A percentile compares a stretch with the other conserved stretches of the same genome.
These are phyloP conservation scores for Coturnix japonica DNA, from an alignment of 2,113 vertebrate genomes.

Conservation along the genomic window DNA sequence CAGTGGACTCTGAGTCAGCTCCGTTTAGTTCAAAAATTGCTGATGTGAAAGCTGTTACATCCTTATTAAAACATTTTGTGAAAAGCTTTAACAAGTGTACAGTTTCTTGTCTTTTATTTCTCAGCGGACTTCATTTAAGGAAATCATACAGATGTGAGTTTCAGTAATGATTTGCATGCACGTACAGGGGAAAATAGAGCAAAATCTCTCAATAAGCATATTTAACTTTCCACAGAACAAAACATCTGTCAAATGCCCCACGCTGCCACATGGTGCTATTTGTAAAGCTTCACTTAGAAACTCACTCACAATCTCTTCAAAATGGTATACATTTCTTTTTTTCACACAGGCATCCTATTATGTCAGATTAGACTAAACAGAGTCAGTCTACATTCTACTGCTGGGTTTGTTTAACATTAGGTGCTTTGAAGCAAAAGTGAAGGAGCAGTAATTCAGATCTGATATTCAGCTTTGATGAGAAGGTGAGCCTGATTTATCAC, in stretches of 20 bases:
- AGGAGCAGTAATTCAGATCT: not conserved
- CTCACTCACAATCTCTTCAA: conserved; percentile 5
- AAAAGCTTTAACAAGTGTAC: conserved; percentile 50
- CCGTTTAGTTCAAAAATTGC: conserved; percentile 45
- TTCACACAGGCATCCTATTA: not conserved
- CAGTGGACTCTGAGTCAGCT: conserved; percentile 25
- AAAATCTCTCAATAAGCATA: not conserved
- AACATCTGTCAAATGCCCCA: conserved; percentile 34
- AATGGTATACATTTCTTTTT: conserved; percentile 21
- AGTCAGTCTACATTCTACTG: conserved; percentile 7
- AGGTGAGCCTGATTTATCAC: not conserved
- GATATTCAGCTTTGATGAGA: not conserved
- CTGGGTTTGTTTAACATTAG: not conserved
- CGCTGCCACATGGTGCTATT: not conserved
- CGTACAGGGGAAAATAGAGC: not conserved
- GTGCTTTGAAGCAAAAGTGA: not conserved
- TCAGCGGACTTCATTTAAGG: not conserved
- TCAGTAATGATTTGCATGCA: not conserved
- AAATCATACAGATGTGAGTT: not conserved
- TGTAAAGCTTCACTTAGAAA: conserved; percentile 35
- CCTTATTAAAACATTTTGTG: conserved; percentile 66
- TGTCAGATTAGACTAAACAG: conserved; percentile 37
- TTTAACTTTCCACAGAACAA: conserved; percentile 49
- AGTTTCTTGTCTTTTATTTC: conserved; percentile 34
- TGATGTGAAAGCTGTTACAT: conserved; percentile 51